These are phyloP conservation scores for Netelia virgata DNA, from an alignment of 2,888 invertebrate species.

Conservation along the genomic window DNA sequence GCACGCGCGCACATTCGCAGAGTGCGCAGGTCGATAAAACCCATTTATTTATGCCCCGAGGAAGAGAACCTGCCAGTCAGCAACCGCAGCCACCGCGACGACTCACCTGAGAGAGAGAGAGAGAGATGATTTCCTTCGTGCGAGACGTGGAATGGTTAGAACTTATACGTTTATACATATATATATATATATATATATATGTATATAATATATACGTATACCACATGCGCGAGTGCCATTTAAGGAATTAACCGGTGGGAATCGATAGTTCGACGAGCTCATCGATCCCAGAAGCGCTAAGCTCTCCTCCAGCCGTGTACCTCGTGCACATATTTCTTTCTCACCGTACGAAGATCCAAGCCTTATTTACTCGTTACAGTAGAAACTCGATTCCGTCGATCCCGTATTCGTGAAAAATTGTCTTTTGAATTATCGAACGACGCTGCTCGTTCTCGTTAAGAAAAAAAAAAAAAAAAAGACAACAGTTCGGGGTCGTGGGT, in stretches of 20 bases:
- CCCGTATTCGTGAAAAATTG: too few species aligned
- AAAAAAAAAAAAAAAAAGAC: too few species aligned
- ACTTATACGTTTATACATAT: background rate
- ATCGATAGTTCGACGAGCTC: constrained; percentile 58
- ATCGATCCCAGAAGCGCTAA: constrained; percentile 42
- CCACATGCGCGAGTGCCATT: constrained; percentile 41
- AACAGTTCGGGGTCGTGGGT: background rate
- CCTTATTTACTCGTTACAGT: background rate
- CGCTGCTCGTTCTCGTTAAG: background rate
- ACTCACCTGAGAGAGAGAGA: constrained; percentile 42
- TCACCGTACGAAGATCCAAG: background rate
- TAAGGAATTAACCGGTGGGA: constrained; percentile 63
- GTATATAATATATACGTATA: background rate
- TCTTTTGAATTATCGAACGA: background rate
- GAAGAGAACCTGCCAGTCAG: constrained; percentile 68
- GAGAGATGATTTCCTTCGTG: constrained; percentile 12
- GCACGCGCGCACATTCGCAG: background rate
- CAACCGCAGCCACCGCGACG: constrained; percentile 58
- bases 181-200: background rate
- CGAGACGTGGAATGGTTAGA: constrained; percentile 21
- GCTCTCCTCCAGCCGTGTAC: background rate
- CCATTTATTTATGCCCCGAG: constrained; percentile 67
- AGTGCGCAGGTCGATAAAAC: constrained; percentile 63
- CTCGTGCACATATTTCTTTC: constrained; percentile 26
- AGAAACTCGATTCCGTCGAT: background rate